Evolutionary conservation across 2,797 vertebrate species (phyloP).

Genomic region (Enteromius radiatus): DNA sequence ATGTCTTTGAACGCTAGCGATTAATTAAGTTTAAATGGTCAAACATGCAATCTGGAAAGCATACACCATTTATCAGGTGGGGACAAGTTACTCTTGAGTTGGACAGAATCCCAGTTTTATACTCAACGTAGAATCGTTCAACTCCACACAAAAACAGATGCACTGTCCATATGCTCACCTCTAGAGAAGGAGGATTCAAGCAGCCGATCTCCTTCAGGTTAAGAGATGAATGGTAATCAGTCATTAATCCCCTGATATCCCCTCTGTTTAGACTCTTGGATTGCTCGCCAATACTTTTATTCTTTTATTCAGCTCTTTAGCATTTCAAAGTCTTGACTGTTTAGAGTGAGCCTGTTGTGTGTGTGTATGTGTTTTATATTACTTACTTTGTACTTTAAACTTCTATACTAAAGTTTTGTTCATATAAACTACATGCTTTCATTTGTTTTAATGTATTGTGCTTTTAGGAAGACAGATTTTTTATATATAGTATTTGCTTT

Average conservation of each 20-base stretch:
- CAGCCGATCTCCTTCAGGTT: slow-evolving; percentile 80
- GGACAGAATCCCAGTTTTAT: slow-evolving; percentile 80
- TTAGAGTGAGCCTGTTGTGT: not conserved
- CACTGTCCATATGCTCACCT: slow-evolving; percentile 81
- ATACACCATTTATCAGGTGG: slow-evolving; percentile 57
- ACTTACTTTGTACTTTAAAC: not conserved
- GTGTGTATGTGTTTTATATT: not conserved
- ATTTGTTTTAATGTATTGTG: not conserved
- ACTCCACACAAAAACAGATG: slow-evolving; percentile 82
- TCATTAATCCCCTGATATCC: slow-evolving; percentile 76
- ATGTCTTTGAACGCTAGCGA: slow-evolving; percentile 3
- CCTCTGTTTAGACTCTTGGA: slow-evolving; percentile 65
- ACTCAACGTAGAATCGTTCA: slow-evolving; percentile 76
- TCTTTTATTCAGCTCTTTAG: slow-evolving; percentile 16
- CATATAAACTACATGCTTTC: not conserved
- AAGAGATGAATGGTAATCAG: slow-evolving; percentile 77
- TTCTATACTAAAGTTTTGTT: not conserved
- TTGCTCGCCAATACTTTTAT: slow-evolving; percentile 66
- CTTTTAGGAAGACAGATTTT: not conserved
- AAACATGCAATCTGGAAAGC: slow-evolving; percentile 47
- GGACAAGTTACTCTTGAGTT: slow-evolving; percentile 77
- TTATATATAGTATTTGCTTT: too few relatives aligned
- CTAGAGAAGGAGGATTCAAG: slow-evolving; percentile 79
- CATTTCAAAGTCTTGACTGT: slow-evolving; percentile 29
- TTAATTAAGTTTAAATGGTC: slow-evolving; percentile 38